These are phyloP conservation scores for Nematopogon swammerdamellus DNA, from an alignment of 2,888 invertebrate genomes.

Conservation along the genomic window DNA sequence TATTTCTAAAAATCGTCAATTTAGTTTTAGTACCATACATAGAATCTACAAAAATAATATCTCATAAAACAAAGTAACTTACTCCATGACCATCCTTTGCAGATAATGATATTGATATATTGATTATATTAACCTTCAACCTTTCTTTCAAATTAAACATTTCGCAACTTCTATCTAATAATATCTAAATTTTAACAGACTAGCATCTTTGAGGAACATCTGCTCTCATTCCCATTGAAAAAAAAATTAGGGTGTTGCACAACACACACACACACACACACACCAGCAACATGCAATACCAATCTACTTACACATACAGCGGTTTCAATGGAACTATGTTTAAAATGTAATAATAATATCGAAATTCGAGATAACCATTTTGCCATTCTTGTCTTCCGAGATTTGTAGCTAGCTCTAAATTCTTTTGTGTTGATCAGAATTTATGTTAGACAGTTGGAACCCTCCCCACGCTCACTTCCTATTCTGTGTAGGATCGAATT, in stretches of 20 bases:
- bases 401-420: constrained; percentile 47
- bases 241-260: neutral
- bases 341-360: constrained; percentile 42
- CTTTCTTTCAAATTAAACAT: too few relatives aligned
- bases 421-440: constrained; percentile 54
- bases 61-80: too few relatives aligned
- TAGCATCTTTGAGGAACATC: constrained; percentile 31
- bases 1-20: too few relatives aligned
- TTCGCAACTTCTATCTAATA: too few relatives aligned
- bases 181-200: too few relatives aligned
- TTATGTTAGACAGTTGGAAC: constrained; percentile 51
- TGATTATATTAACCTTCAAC: too few relatives aligned
- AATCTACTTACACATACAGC: neutral
- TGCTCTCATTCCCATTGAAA: constrained; percentile 33
- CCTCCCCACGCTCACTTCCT: constrained; percentile 47
- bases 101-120: too few relatives aligned
- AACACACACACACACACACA: neutral
- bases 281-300: too few relatives aligned
- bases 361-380: constrained; percentile 46
- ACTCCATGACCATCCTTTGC: too few relatives aligned
- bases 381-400: constrained; percentile 47
- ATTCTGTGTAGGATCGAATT: constrained; percentile 12
- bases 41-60: too few relatives aligned
- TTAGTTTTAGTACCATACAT: too few relatives aligned
- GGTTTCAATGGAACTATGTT: constrained; percentile 32